phyloP scores from a whole-genome alignment of 2,113 vertebrate genomes.

The Lycocorax pyrrhopterus region DNA sequence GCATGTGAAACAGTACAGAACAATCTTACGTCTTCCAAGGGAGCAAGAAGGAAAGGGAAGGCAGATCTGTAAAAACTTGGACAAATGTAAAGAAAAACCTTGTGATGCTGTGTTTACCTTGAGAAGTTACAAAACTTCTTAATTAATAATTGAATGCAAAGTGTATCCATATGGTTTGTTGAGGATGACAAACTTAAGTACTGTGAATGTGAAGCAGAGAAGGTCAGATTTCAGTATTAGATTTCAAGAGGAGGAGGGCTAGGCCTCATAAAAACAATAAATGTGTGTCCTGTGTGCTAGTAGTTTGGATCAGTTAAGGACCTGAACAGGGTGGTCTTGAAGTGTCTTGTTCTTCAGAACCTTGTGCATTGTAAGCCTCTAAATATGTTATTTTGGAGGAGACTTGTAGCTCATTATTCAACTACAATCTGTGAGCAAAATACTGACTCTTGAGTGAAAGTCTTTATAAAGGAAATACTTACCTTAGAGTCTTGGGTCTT shows the following conservation, averaged over 20 bases:
- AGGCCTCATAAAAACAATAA: not conserved
- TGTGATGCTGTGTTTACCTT: not conserved
- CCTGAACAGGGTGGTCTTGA: not conserved
- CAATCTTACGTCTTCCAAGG: rapidly evolving
- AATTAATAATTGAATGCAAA: not conserved
- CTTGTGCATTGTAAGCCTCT: not conserved
- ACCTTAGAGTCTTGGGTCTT: not conserved
- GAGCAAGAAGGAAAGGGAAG: not conserved
- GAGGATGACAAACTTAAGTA: not conserved
- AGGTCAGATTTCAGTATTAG: not conserved
- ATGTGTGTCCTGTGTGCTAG: not conserved
- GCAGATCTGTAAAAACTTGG: not conserved
- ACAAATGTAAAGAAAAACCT: not conserved
- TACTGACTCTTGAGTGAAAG: not conserved
- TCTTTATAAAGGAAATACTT: not conserved
- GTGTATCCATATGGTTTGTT: not conserved
- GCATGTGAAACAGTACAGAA: not conserved
- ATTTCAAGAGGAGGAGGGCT: not conserved
- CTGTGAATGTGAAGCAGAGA: not conserved
- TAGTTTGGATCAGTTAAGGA: not conserved
- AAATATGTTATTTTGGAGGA: not conserved
- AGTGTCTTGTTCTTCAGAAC: not conserved
- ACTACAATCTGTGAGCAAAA: not conserved
- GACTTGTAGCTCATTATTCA: not conserved
- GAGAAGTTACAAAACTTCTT: not conserved